phyloP scores from a whole-genome alignment of 2,797 vertebrate species.

The Etheostoma nigrum region DNA sequence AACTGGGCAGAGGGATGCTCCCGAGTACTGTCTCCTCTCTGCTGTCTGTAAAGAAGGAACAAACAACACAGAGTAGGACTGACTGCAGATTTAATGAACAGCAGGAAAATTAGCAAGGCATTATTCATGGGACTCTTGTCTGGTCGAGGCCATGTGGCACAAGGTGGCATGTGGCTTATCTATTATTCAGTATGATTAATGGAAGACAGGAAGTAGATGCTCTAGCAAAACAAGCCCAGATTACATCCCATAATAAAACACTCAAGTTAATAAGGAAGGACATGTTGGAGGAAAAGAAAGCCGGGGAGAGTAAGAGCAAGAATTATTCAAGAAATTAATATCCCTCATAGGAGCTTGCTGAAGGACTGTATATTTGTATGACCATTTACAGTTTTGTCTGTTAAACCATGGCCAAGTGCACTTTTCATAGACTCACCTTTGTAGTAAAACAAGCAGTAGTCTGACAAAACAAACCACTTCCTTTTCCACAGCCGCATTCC shows the following conservation, averaged over 20 bases:
- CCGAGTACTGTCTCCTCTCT: constrained; percentile 96
- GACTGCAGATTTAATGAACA: constrained; percentile 46
- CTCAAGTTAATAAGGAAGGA: constrained; percentile 56
- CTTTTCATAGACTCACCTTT: constrained; percentile 90
- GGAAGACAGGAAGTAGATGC: constrained; percentile 47
- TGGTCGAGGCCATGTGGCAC: constrained; percentile 47
- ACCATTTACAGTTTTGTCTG: constrained; percentile 3
- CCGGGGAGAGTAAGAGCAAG: constrained; percentile 2
- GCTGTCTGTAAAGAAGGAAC: constrained; percentile 88
- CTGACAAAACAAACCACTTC: constrained; percentile 98
- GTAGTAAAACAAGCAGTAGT: constrained; percentile 99
- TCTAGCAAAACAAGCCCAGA: constrained; percentile 60
- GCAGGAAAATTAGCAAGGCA: constrained; percentile 50
- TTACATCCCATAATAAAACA: constrained; percentile 63
- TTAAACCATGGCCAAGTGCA: constrained; percentile 29
- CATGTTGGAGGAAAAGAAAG: constrained; percentile 36
- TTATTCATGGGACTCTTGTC: constrained; percentile 66
- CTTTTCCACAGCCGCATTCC: constrained; percentile 99
- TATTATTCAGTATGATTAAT: constrained; percentile 77
- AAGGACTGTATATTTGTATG: constrained; percentile 9
- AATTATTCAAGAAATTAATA: constrained; percentile 43
- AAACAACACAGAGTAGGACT: constrained; percentile 19
- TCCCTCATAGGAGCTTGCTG: constrained; percentile 15
- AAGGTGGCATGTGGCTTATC: constrained; percentile 66
- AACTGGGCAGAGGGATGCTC: constrained; percentile 97